Evolutionary conservation across 2,888 invertebrate species (phyloP).

Genomic region (Tenthredo notha): DNA sequence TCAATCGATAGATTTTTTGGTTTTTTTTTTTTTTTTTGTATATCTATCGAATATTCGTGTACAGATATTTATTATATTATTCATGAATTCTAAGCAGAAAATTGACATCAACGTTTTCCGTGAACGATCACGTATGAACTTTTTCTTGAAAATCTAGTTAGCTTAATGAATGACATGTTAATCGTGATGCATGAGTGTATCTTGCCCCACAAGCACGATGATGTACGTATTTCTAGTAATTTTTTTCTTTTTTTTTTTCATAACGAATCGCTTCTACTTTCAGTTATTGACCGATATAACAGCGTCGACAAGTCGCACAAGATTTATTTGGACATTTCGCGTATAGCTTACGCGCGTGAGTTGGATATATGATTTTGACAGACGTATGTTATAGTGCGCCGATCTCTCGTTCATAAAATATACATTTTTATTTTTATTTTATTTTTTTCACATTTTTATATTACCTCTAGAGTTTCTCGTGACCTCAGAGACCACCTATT

Average conservation of each 20-base stretch:
- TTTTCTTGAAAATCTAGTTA: not conserved
- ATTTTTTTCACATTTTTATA: not conserved
- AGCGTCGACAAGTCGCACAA: not conserved
- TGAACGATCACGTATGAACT: not conserved
- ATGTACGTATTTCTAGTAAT: not conserved
- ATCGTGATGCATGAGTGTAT: not conserved
- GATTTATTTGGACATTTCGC: conserved; percentile 13
- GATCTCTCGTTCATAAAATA: not conserved
- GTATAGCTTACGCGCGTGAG: not conserved
- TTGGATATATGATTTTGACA: conserved; percentile 10
- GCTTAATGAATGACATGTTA: too few species aligned
- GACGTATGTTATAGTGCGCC: not conserved
- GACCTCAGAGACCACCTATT: not conserved
- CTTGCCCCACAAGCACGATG: not conserved
- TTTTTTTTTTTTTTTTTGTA: too few species aligned
- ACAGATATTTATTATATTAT: not conserved
- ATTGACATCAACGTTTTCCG: not conserved
- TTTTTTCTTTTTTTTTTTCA: too few species aligned
- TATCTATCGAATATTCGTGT: too few species aligned
- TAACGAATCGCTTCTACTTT: not conserved
- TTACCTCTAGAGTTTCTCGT: not conserved
- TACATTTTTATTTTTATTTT: conserved; percentile 19
- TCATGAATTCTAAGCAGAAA: not conserved
- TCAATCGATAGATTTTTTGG: too few species aligned
- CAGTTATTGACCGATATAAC: conserved; percentile 3